These are phyloP conservation scores for Aphidius gifuensis DNA, from an alignment of 1,140 invertebrate species.

Conservation along the genomic window DNA sequence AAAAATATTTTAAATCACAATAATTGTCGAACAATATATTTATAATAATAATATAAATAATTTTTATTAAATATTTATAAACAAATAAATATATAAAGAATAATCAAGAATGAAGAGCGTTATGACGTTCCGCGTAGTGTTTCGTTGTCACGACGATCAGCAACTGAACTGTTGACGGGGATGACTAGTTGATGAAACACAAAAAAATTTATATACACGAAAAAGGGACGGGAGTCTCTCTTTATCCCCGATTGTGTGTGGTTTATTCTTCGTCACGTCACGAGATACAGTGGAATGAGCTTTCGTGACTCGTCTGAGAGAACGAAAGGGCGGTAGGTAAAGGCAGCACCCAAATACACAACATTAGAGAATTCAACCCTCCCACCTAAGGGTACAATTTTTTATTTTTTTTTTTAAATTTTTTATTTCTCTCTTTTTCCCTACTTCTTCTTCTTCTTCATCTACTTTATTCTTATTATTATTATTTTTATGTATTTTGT, in stretches of 20 bases:
- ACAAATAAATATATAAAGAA: background rate
- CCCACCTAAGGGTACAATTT: background rate
- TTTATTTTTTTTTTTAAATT: too few relatives aligned
- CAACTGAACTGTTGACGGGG: conserved; percentile 52
- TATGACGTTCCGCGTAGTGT: conserved; percentile 33
- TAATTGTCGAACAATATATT: too few relatives aligned
- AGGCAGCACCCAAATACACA: conserved; percentile 3
- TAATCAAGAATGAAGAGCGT: background rate
- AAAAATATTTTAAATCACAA: too few relatives aligned
- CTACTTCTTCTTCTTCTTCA: too few relatives aligned
- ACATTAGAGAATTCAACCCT: conserved; percentile 3
- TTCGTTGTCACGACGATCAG: conserved; percentile 53
- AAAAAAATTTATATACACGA: conserved; percentile 2
- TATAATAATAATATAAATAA: too few relatives aligned
- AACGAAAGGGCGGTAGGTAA: conserved; percentile 15
- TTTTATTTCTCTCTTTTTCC: too few relatives aligned
- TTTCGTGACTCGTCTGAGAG: conserved; percentile 17
- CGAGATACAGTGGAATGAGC: conserved; percentile 22
- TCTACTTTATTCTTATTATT: too few relatives aligned
- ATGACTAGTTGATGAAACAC: conserved; percentile 46
- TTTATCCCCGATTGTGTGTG: conserved; percentile 34
- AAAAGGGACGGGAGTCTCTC: conserved; percentile 35
- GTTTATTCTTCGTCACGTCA: conserved; percentile 31
- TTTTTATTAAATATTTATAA: too few relatives aligned
- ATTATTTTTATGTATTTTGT: background rate